Evolutionary conservation across 1,140 invertebrate genomes (phyloP).

Genomic region (Drosophila chauvacae): DNA sequence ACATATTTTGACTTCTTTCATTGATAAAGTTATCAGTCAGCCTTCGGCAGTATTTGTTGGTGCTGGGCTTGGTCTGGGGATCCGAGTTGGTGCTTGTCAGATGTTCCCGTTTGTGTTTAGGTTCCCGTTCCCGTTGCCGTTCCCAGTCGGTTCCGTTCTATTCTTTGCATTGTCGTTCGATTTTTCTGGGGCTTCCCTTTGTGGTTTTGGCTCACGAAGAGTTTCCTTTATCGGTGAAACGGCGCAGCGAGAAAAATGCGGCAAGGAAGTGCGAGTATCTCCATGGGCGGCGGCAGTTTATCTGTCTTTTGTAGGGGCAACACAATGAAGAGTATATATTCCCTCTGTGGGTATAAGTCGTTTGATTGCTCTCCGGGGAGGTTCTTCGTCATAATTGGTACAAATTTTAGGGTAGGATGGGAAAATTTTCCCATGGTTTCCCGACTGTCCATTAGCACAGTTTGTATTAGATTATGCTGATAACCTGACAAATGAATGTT

Average conservation of each 20-base stretch:
- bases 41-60: conserved; percentile 61
- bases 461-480: conserved; percentile 40
- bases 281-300: conserved; percentile 34
- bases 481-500: conserved; percentile 25
- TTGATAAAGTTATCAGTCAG: conserved; percentile 81
- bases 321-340: conserved; percentile 28
- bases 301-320: conserved; percentile 38
- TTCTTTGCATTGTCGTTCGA: conserved; percentile 41
- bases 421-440: conserved; percentile 43
- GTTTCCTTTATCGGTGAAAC: conserved; percentile 34
- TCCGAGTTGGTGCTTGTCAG: conserved; percentile 12
- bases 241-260: conserved; percentile 6
- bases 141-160: conserved; percentile 56
- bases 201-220: conserved; percentile 38
- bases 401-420: conserved; percentile 49
- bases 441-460: conserved; percentile 35
- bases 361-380: conserved; percentile 72
- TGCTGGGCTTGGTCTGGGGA: conserved; percentile 8
- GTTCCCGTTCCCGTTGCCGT: conserved; percentile 22
- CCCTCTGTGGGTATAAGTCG: conserved; percentile 9
- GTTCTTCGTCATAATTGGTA: conserved; percentile 63
- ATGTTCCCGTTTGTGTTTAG: conserved; percentile 45
- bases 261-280: conserved; percentile 46
- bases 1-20: conserved; percentile 67
- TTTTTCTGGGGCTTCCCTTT: conserved; percentile 41